phyloP scores from a whole-genome alignment of 1,140 invertebrate species.

The Nixonia krombeini region DNA sequence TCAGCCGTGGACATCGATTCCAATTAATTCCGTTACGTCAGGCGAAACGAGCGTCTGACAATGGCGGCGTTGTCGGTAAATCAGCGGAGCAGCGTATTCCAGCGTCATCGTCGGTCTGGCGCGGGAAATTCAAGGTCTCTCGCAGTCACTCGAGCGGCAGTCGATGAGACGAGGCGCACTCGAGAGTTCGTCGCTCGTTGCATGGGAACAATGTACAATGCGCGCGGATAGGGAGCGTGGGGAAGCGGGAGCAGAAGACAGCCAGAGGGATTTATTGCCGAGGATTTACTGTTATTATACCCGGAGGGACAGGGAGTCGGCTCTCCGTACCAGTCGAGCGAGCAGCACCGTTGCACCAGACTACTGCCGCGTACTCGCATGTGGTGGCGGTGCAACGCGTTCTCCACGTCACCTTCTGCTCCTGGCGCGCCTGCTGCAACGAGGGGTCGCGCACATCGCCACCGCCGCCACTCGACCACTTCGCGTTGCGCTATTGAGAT shows the following conservation, averaged over 20 bases:
- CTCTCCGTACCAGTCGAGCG: conserved; percentile 39
- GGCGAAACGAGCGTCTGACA: background rate
- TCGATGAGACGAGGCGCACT: conserved; percentile 35
- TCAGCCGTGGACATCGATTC: too few species aligned
- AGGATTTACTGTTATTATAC: conserved; percentile 71
- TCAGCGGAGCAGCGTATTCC: conserved; percentile 21
- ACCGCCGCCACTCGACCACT: too few species aligned
- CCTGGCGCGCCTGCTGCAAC: too few species aligned
- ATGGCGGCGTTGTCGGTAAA: conserved; percentile 14
- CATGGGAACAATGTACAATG: conserved; percentile 57
- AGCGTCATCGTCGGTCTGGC: conserved; percentile 29
- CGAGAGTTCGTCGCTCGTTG: conserved; percentile 35
- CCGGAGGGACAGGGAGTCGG: conserved; percentile 54
- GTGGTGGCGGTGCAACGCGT: too few species aligned
- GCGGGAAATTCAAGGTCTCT: conserved; percentile 32
- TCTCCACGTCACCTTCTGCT: too few species aligned
- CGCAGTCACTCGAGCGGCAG: conserved; percentile 26
- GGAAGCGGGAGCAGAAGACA: conserved; percentile 5
- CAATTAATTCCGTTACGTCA: too few species aligned
- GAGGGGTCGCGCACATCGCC: too few species aligned
- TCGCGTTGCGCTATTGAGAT: too few species aligned
- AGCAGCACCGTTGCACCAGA: conserved; percentile 52
- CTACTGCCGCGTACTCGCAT: too few species aligned
- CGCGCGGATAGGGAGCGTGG: conserved; percentile 22
- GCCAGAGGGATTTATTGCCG: conserved; percentile 63